These are phyloP conservation scores for Paelopatides confundens DNA, from an alignment of 53 echinoderm and acorn worm genomes.

Conservation along the genomic window DNA sequence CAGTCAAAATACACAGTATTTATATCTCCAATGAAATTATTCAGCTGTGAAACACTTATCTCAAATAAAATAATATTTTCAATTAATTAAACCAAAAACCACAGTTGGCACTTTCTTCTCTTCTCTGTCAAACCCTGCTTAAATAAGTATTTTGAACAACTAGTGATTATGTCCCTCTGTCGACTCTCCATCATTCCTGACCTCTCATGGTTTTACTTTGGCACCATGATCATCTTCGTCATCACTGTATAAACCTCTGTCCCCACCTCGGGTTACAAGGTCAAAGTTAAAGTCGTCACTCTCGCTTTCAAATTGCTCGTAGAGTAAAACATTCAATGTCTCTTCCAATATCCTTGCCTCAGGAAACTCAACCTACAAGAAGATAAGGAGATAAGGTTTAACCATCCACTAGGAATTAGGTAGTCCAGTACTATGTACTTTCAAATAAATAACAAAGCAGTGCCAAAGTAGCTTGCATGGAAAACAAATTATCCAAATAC, in stretches of 20 bases:
- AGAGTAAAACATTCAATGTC: slow-evolving; percentile 94
- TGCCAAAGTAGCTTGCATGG: no score
- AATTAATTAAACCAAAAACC: no score
- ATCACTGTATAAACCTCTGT: slow-evolving; percentile 60
- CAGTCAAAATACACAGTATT: no score
- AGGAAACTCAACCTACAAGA: slow-evolving; percentile 95
- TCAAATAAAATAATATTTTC: no score
- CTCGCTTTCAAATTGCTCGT: slow-evolving; percentile 81
- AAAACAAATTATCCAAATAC: no score
- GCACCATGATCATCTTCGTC: slow-evolving; percentile 86
- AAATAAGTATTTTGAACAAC: no score
- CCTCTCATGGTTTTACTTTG: slow-evolving; percentile 5
- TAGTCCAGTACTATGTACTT: not conserved
- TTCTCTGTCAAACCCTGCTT: no score
- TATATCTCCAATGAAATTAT: no score
- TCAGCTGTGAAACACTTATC: no score
- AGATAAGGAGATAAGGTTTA: not conserved
- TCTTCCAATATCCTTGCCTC: slow-evolving; percentile 97
- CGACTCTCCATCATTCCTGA: not conserved
- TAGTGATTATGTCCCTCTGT: no score
- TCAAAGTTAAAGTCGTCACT: slow-evolving; percentile 41
- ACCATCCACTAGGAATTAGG: no score
- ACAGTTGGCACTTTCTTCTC: no score
- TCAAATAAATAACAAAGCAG: not conserved
- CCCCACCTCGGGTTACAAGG: not conserved